phyloP scores from a whole-genome alignment of 2,797 vertebrate genomes.

The Helostoma temminkii region DNA sequence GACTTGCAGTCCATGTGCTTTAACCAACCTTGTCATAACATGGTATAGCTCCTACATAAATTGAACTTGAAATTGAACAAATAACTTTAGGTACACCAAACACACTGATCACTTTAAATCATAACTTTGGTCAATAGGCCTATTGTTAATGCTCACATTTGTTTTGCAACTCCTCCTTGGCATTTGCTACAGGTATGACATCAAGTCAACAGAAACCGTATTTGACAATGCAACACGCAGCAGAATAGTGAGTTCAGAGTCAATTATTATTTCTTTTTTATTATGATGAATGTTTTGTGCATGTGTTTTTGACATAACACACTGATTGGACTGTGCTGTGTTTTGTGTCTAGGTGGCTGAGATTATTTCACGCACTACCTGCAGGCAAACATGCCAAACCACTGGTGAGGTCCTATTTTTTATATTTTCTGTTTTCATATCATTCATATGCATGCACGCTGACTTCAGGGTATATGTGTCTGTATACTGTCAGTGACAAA shows the following conservation, averaged over 20 bases:
- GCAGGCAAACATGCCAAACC: slow-evolving; percentile 77
- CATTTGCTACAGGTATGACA: slow-evolving; percentile 89
- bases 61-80: slow-evolving; percentile 7
- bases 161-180: slow-evolving; percentile 24
- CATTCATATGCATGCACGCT: not conserved
- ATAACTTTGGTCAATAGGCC: not conserved
- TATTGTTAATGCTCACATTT: not conserved
- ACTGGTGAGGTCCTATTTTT: slow-evolving; percentile 70
- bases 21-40: slow-evolving; percentile 10
- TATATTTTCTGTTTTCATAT: not conserved
- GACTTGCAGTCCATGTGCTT: slow-evolving; percentile 24
- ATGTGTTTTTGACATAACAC: not conserved
- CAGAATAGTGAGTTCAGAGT: slow-evolving; percentile 91
- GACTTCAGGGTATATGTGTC: not conserved
- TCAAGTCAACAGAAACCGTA: slow-evolving; percentile 92
- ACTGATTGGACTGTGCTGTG: slow-evolving; percentile 1
- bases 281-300: not conserved
- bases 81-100: not conserved
- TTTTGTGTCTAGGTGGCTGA: slow-evolving; percentile 75
- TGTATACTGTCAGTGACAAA: not conserved
- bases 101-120: not conserved
- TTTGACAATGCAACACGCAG: slow-evolving; percentile 96
- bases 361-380: slow-evolving; percentile 77
- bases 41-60: not conserved
- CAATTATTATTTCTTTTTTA: not conserved